Base-by-base conservation (phyloP, 2,797 vertebrate species). In the Helostoma temminkii region DNA sequence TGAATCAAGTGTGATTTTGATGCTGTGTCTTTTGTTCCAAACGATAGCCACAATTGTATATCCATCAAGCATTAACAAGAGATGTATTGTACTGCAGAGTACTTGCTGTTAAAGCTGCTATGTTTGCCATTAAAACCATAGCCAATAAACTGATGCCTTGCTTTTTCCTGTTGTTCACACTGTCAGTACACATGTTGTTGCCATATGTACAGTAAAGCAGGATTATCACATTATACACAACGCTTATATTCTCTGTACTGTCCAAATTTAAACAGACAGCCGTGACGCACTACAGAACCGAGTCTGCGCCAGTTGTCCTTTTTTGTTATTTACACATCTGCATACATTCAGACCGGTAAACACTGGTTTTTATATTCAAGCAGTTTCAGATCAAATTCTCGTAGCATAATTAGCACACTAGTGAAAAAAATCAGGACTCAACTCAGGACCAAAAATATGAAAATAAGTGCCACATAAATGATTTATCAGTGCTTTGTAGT, bases 111-210 rank as follows among this genome's bases (percentile, higher is more conserved):
- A 39, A 83, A 71, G 58, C 55, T 67, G 82, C 75, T 81, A 34
- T 85, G 82, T 88, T 83, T 63, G 53, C 62, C 68, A 91, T 81
- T 91, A 91, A 91, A 43, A 91, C 47, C 70, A 21, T 69, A 74
- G 76, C 81, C 71, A 53, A 71, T 28, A 2, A 67, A 67, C 30
- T 6, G 6, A 1, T 22, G 60, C 66, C 39, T 64, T 32, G 24
- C 5, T 36, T 66, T 53, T 62, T 71, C 5, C 52, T 5, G 9
- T 12, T 18, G 0, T 52, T 39, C 21, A 16, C 46, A 85, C 77
- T 77, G 56, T 70, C 30, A 30, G 34, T 80, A 61, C 70, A 80
- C 74, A 83, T 76, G 78, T 76, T 88, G 80, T 80, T 84, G 81
- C 82, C 88, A 67, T 81, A 89, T 81, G 36, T 88, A 89, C 46